Evolutionary conservation across 2,113 vertebrate species (phyloP), one percentile per base, ranked within the genome.

Genomic region (Mystacornis crossleyi): DNA sequence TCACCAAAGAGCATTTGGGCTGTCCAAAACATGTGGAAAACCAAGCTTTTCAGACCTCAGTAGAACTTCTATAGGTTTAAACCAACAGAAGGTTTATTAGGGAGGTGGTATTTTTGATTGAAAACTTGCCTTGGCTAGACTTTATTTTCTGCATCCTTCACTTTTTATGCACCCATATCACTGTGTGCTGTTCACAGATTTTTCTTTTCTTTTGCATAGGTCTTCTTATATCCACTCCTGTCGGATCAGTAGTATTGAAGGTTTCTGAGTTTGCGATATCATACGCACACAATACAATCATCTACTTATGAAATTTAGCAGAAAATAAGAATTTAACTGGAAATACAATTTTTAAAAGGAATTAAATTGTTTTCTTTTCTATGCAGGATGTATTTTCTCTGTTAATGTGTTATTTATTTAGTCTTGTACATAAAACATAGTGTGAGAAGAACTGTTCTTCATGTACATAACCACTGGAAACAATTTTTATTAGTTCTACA

Each of bases 1-100:
- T 57, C 8, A 36, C 9, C 13, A 50, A 80, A 80, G 9, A 55
- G 1, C 0, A 0, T 51, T 73, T 51, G 11, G 5, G 33, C 7
- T 40, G 13, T 29, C 58, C 14, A 66, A 84, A 66, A 2, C 7
- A 48, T 6, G 9, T 55, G 40, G 62, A 83, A 86, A n/a, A 60
- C 7, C 18, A 47, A 72, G 12, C 0, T 57, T 80, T 81, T 78
- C n/a, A 78, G 62, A 24, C 3, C 5, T n/a, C n/a, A 53, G 6
- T 15, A 16, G 31, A 73, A 9, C 1, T 69, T 81, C 31, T 61
- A 4, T 14, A 50, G 11, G 34, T 58, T 92, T 79, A 28, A 5
- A 53, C 2, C 4, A 47, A 43, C 6, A 58, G 16, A 58, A 85
- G 14, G 24, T 17, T 84, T 15, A 16, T 43, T 84, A 54, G 6